phyloP scores from a whole-genome alignment of 2,113 vertebrate species.

The Hipposideros armiger region DNA sequence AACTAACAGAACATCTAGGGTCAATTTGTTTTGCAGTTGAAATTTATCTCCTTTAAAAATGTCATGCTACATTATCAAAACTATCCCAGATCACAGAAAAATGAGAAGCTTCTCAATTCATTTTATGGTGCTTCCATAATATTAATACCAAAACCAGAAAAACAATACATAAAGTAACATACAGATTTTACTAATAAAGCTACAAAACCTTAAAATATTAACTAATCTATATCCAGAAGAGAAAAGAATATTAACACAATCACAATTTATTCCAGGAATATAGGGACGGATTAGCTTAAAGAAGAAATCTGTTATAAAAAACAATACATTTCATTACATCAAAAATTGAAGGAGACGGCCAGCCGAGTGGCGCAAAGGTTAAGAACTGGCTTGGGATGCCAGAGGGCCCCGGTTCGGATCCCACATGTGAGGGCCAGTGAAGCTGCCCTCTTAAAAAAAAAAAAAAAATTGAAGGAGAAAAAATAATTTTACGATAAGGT shows the following conservation, averaged over 20 bases:
- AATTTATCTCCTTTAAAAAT: constrained; percentile 33
- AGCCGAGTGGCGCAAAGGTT: too few species aligned
- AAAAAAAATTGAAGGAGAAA: constrained; percentile 35
- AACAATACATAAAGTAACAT: not conserved
- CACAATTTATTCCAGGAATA: not conserved
- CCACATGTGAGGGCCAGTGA: too few species aligned
- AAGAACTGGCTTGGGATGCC: too few species aligned
- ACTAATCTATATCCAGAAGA: not conserved
- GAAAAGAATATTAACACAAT: not conserved
- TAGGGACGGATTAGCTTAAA: not conserved
- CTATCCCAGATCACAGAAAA: not conserved
- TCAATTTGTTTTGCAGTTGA: not conserved
- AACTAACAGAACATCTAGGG: not conserved
- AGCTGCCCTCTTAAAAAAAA: too few species aligned
- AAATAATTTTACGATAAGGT: not conserved
- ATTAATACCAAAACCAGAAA: not conserved
- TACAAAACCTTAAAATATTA: not conserved
- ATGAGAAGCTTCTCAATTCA: not conserved
- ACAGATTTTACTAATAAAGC: not conserved
- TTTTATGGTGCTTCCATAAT: not conserved
- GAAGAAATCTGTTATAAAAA: not conserved
- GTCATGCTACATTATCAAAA: not conserved
- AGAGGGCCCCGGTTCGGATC: too few species aligned
- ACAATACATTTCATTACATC: not conserved
- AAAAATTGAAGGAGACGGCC: constrained; percentile 34